Base-by-base conservation (phyloP, 2,888 invertebrate genomes). In the Torymus texanus region DNA sequence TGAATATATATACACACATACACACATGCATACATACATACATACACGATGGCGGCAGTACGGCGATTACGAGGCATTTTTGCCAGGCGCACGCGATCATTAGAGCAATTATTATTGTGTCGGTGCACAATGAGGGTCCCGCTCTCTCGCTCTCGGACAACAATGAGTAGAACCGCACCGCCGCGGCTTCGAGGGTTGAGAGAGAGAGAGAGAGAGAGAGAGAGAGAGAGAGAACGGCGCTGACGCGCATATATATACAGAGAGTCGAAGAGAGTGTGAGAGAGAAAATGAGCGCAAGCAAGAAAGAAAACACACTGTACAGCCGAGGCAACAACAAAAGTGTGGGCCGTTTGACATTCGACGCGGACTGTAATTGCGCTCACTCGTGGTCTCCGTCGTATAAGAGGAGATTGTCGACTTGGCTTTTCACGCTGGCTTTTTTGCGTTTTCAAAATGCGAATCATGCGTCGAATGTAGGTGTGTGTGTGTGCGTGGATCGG, bases 91-190 rank as follows among this genome's bases (percentile, higher is more conserved):
- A 84, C 84, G 84, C 85, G 88, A 88, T 88, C 88, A 88, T 89
- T 88, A 88, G 87, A 85, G 88, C 89, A 89, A 89, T 89, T 89
- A 89, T 88, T 87, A 88, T 87, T 86, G 86, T 86, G 87, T 83
- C 84, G 75, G 75, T 71, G 71, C 56, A 88, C 88, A 88, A 87
- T 88, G 84, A 85, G 84, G 84, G 84, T 79, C 84, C 83, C 41
- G 41, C 41, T 41, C 41, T 41, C 8, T 41, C 41, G 41, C 41
- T 41, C 85, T 84, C 82, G 84, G 85, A 83, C 84, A 84, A 87
- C 86, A 86, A 87, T 87, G 84, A 84, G 81, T 81, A 82, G 80
- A 83, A 82, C 79, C 82, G 82, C 71, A 82, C 78, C 58, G 80
- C 78, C 63, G 51, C 67, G 53, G 62, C 51, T 67, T 53, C 55